Conservation (phyloP, 2,888 invertebrate species). For the Limenitis arthemis region DNA sequence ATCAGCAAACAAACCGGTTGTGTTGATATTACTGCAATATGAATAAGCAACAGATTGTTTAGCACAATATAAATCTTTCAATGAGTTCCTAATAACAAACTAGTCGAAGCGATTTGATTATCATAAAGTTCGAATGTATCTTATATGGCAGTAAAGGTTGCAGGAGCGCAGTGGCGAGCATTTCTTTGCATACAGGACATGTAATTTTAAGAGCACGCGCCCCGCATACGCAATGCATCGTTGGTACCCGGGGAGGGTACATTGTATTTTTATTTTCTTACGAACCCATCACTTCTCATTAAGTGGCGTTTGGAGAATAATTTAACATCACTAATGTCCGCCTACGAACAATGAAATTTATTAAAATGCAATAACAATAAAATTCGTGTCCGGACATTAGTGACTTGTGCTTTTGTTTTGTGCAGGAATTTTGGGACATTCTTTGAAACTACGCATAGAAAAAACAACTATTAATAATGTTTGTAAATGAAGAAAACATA, state of each 20-base stretch:
- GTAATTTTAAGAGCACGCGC: constrained; percentile 56
- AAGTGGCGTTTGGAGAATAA: constrained; percentile 71
- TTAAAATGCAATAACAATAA: constrained; percentile 73
- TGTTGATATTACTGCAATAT: not conserved
- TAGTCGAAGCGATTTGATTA: constrained; percentile 12
- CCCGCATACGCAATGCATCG: constrained; percentile 57
- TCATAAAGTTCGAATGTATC: constrained; percentile 16
- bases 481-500: no score
- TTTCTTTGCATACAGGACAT: constrained; percentile 63
- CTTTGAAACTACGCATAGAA: constrained; percentile 7
- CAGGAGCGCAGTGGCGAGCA: constrained; percentile 38
- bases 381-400: constrained; percentile 70
- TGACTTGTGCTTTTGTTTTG: constrained; percentile 39
- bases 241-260: constrained; percentile 48
- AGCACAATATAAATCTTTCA: constrained; percentile 8
- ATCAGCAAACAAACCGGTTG: not conserved
- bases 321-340: constrained; percentile 69
- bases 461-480: no score
- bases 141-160: no score
- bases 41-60: not conserved
- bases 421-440: constrained; percentile 11
- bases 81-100: constrained; percentile 6
- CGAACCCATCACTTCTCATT: constrained; percentile 72
- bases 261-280: constrained; percentile 68
- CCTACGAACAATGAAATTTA: constrained; percentile 60